These are phyloP conservation scores for Melanostigma gelatinosum DNA, from an alignment of 2,113 vertebrate species.

Conservation along the genomic window DNA sequence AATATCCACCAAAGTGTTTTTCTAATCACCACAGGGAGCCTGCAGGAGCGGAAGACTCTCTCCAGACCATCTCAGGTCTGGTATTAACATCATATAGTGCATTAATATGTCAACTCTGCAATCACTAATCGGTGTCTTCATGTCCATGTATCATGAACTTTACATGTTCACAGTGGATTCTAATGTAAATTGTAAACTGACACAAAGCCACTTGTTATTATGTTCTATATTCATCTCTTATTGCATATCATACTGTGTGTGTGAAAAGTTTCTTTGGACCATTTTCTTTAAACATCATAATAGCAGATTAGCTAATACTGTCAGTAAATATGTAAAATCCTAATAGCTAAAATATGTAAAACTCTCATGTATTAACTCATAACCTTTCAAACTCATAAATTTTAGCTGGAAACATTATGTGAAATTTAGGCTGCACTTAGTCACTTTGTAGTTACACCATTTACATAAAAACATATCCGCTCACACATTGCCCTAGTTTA, in stretches of 20 bases:
- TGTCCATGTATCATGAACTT: conserved; percentile 43
- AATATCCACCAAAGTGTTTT: conserved; percentile 80
- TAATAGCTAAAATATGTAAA: neutral
- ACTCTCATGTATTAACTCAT: neutral
- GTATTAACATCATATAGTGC: conserved; percentile 64
- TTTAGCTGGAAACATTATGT: neutral
- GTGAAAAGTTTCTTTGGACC: neutral
- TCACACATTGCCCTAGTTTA: neutral
- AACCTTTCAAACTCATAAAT: neutral
- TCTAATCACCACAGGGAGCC: conserved; percentile 74
- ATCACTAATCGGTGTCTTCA: conserved; percentile 47
- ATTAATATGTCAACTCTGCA: conserved; percentile 67
- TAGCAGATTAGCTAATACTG: neutral
- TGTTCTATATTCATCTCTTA: neutral
- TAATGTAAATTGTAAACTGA: conserved; percentile 9
- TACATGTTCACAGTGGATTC: conserved; percentile 27
- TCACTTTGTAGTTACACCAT: neutral
- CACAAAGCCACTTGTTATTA: conserved; percentile 29
- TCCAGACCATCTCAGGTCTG: conserved; percentile 64
- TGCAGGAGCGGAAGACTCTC: conserved; percentile 61
- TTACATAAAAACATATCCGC: neutral
- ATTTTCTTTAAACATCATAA: neutral
- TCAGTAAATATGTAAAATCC: neutral
- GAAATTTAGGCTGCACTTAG: neutral
- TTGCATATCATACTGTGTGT: conserved; percentile 2